These are phyloP conservation scores for Morelia viridis DNA, from an alignment of 2,797 vertebrate species.

Conservation along the genomic window DNA sequence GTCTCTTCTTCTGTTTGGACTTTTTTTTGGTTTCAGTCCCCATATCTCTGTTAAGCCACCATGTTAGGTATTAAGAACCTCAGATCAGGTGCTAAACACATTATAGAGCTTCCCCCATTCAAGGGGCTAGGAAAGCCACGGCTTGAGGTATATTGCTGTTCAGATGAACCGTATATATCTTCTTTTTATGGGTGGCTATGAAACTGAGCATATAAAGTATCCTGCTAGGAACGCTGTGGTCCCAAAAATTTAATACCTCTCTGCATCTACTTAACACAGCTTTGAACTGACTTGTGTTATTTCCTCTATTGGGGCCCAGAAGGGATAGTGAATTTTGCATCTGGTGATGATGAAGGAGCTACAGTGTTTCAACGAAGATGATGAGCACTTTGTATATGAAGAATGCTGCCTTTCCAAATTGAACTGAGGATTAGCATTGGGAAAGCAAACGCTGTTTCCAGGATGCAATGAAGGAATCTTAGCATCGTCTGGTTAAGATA, in stretches of 20 bases:
- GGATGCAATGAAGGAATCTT: not conserved
- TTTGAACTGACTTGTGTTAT: conserved; percentile 8
- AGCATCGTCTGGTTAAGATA: not conserved
- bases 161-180: not conserved
- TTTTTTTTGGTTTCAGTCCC: conserved; percentile 8
- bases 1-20: conserved; percentile 5
- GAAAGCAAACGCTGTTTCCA: not conserved
- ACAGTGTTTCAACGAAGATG: conserved; percentile 21
- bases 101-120: not conserved
- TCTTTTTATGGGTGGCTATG: conserved; percentile 27
- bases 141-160: conserved; percentile 1
- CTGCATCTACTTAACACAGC: conserved; percentile 6
- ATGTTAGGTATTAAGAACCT: conserved; percentile 31
- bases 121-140: conserved; percentile 19
- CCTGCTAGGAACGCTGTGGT: conserved; percentile 15
- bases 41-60: conserved; percentile 14
- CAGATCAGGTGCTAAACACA: conserved; percentile 52
- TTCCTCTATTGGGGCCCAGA: not conserved
- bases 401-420: not conserved
- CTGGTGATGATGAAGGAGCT: conserved; percentile 1
- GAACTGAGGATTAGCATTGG: not conserved
- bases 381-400: not conserved
- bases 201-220: not conserved
- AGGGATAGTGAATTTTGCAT: not conserved
- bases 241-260: conserved; percentile 31